Percentiles rank a stretch among this genome's conserved stretches.
phyloP scores from a whole-genome alignment of 53 echinoderm and acorn worm genomes.

The Mesocentrotus franciscanus region DNA sequence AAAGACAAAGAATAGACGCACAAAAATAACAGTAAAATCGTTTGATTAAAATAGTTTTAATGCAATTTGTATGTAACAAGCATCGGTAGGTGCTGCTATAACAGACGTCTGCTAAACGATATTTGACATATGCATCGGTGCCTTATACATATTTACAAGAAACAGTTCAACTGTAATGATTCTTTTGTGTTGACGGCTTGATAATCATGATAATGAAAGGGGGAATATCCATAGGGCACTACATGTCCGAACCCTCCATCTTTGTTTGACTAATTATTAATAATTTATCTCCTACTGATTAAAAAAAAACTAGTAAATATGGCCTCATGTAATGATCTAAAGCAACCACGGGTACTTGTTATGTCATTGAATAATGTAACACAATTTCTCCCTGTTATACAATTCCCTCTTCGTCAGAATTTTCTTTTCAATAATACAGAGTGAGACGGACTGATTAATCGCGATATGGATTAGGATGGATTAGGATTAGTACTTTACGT shows the following conservation, averaged over 20 bases:
- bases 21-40: neutral
- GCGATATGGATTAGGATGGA: too few species aligned
- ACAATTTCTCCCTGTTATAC: too few species aligned
- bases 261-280: neutral
- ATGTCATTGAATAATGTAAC: too few species aligned
- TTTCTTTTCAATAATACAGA: too few species aligned
- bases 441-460: too few species aligned
- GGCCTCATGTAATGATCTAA: too few species aligned
- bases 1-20: neutral
- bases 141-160: conserved; percentile 21
- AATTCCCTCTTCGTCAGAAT: too few species aligned
- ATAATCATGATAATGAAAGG: neutral
- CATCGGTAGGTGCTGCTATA: conserved; percentile 34
- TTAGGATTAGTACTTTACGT: too few species aligned
- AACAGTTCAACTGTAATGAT: neutral
- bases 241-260: neutral
- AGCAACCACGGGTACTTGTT: too few species aligned
- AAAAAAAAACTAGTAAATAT: neutral
- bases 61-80: conserved; percentile 52
- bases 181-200: neutral
- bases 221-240: neutral
- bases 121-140: neutral
- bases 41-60: conserved; percentile 62
- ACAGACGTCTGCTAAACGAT: conserved; percentile 38
- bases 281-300: neutral